Base-by-base conservation (phyloP, 2,888 invertebrate genomes). In the Macrophya annulata region DNA sequence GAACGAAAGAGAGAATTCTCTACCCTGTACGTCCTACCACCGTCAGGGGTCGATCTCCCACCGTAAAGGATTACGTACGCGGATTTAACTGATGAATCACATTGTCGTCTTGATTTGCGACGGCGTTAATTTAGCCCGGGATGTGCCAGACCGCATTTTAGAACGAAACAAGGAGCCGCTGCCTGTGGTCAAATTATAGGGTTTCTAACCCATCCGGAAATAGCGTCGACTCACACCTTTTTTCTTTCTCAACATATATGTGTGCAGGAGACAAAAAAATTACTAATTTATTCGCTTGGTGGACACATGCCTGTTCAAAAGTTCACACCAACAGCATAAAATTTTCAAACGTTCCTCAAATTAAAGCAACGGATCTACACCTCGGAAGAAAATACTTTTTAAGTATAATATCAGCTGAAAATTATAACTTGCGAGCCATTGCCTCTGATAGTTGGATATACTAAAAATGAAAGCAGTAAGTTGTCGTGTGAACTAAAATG, bases 11-110 rank as follows among this genome's bases (percentile, higher is more conserved):
- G 76, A 40, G 72, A 85, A 86, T 83, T 83, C 83, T 65, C 68
- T 51, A 83, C 83, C 68, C 83, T 45, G 51, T 68, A 71, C n/a
- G n/a, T n/a, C n/a, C 68, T 62, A 85, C 40, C 45, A 72, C 74
- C 81, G 71, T 82, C 83, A 72, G 82, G 84, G 83, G 71, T 83
- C 85, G 45, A 74, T 76, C 74, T 82, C 65, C 84, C 89, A 90
- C 91, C 92, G 91, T 92, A 93, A 93, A 93, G 93, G 93, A 93
- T 93, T 93, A 93, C 93, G 92, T 91, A 93, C 93, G 93, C 93
- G 93, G 93, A 93, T 93, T 93, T 93, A 93, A 93, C 93, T 93
- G 93, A 93, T 93, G 93, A 93, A 93, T 93, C 93, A 93, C 93
- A 93, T 93, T 93, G 93, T 93, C 93, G 93, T 93, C 93, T 93